Conservation (phyloP, 2,888 invertebrate species). For the Heteropelma amictum region DNA sequence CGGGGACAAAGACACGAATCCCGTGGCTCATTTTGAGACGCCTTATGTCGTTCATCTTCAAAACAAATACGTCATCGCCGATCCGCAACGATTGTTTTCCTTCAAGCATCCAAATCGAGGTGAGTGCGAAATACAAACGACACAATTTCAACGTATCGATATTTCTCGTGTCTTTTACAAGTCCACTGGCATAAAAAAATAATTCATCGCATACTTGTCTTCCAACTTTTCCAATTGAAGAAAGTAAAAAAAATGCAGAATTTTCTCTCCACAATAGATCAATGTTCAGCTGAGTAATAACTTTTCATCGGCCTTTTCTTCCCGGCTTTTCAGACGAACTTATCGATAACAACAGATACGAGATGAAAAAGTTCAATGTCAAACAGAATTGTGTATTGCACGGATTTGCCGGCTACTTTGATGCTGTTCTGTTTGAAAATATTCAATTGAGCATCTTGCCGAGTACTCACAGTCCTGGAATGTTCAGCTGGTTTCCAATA, state of each 20-base stretch:
- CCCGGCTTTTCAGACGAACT: constrained; percentile 74
- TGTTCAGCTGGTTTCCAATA: constrained; percentile 99
- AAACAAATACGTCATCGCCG: constrained; percentile 89
- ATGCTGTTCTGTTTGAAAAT: constrained; percentile 90
- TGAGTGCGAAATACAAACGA: too few relatives aligned
- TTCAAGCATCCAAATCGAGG: constrained; percentile 94
- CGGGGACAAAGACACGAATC: constrained; percentile 79
- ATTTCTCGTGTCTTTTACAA: not conserved
- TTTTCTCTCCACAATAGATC: too few relatives aligned
- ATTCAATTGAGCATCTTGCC: constrained; percentile 94
- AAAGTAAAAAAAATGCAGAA: too few relatives aligned
- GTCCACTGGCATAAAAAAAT: too few relatives aligned
- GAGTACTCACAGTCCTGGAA: constrained; percentile 90
- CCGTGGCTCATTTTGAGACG: constrained; percentile 84
- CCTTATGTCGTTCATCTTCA: constrained; percentile 96
- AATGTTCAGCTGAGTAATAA: too few relatives aligned
- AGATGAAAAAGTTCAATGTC: constrained; percentile 84
- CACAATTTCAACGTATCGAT: not conserved
- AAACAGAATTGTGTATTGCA: constrained; percentile 90
- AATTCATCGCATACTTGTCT: too few relatives aligned
- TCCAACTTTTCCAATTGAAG: too few relatives aligned
- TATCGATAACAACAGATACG: constrained; percentile 87
- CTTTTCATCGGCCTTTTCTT: not conserved
- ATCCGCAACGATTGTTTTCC: constrained; percentile 88
- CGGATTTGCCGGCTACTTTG: constrained; percentile 98